phyloP scores from a whole-genome alignment of 2,113 vertebrate species.

The Scopus umbretta region DNA sequence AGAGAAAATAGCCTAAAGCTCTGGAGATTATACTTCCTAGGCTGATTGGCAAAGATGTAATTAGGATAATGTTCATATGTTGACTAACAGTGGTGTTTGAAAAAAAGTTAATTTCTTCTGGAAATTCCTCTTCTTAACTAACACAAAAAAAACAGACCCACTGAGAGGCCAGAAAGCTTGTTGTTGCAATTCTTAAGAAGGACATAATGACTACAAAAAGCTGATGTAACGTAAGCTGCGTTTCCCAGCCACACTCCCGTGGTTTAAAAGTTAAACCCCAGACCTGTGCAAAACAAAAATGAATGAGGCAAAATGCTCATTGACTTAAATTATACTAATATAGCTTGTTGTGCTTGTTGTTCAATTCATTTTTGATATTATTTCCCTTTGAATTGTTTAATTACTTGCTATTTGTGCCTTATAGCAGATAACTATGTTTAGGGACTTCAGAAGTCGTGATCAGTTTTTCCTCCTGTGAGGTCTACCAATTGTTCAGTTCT shows the following conservation, averaged over 20 bases:
- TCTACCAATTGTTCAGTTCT: not conserved
- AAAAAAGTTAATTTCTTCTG: not conserved
- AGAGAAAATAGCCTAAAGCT: not conserved
- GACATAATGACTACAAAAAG: not conserved
- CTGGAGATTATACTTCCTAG: not conserved
- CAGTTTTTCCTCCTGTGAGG: not conserved
- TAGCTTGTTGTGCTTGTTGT: not conserved
- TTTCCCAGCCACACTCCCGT: not conserved
- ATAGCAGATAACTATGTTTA: not conserved
- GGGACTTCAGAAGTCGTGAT: not conserved
- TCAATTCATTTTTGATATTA: not conserved
- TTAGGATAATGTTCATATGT: not conserved
- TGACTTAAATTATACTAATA: not conserved
- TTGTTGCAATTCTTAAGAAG: not conserved
- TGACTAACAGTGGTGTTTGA: not conserved
- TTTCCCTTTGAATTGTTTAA: not conserved
- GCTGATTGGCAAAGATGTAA: not conserved
- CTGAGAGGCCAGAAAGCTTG: not conserved
- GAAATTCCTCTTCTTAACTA: not conserved
- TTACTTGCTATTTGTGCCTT: not conserved
- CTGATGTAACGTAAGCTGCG: not conserved
- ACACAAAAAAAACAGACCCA: not conserved
- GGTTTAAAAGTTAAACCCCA: not conserved
- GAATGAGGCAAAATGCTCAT: not conserved
- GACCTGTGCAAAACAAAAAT: not conserved